A percentile compares a stretch with the other conserved stretches of the same genome.
Evolutionary conservation across 2,113 vertebrate genomes (phyloP).

Genomic region (Anseranas semipalmata): DNA sequence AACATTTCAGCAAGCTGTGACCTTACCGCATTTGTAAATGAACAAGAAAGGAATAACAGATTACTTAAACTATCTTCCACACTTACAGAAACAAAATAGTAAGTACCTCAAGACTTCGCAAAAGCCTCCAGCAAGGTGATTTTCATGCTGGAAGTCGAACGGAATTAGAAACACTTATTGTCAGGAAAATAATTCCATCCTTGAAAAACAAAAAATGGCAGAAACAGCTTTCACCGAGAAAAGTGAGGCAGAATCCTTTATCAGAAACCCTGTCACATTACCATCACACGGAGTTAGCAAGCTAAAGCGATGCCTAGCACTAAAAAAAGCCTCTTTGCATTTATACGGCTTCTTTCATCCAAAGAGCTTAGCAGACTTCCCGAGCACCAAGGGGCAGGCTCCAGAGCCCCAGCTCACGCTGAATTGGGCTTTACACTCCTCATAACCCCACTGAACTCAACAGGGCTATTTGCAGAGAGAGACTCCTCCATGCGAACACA

Average conservation of each 20-base stretch:
- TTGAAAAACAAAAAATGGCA: background rate
- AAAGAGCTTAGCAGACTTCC: background rate
- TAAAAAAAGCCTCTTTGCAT: background rate
- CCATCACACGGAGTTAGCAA: background rate
- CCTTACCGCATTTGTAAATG: constrained; percentile 23
- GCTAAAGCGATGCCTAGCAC: background rate
- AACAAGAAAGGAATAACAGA: background rate
- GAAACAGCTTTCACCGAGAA: background rate
- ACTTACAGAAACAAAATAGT: background rate
- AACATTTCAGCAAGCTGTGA: background rate
- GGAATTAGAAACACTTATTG: constrained; percentile 14
- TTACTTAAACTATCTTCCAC: constrained; percentile 7
- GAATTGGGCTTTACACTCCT: background rate
- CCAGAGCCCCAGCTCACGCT: fast-evolving
- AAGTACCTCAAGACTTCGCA: background rate
- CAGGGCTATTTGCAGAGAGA: background rate
- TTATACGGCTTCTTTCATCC: background rate
- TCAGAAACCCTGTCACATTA: background rate
- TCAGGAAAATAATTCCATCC: constrained; percentile 7
- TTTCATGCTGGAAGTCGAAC: constrained; percentile 32
- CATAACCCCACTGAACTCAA: fast-evolving
- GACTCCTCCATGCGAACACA: fast-evolving
- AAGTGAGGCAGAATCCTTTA: background rate
- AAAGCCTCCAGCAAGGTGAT: constrained; percentile 37
- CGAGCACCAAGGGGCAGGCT: background rate